These are phyloP conservation scores for Metopia argyrocephala DNA, from an alignment of 2,888 invertebrate genomes.

Conservation along the genomic window DNA sequence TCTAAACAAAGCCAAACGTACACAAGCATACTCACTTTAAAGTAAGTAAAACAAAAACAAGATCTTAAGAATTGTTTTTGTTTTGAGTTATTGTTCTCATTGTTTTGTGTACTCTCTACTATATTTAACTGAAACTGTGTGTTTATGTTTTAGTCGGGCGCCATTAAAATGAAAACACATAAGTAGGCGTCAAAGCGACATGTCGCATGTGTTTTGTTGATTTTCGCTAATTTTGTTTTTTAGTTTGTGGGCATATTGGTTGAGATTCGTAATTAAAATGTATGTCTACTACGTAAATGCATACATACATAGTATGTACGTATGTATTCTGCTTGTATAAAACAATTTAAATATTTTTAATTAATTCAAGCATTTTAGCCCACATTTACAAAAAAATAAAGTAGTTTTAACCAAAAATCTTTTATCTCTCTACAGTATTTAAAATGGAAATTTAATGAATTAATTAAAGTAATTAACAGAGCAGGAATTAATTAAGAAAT, in stretches of 20 bases:
- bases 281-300: not conserved
- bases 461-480: not conserved
- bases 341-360: no score
- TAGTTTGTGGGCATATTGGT: not conserved
- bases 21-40: not conserved
- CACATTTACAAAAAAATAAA: not conserved
- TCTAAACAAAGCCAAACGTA: not conserved
- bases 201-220: not conserved
- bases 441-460: not conserved
- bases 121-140: not conserved
- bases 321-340: no score
- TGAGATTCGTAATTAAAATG: not conserved
- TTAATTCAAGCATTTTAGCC: not conserved
- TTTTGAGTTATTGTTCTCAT: constrained; percentile 4
- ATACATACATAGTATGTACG: no score
- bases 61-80: not conserved
- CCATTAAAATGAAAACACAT: not conserved
- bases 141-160: not conserved
- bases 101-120: not conserved
- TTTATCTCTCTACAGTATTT: not conserved
- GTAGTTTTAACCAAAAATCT: not conserved
- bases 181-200: not conserved
- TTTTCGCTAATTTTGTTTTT: not conserved
- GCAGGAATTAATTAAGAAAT: not conserved
- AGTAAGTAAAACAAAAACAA: not conserved